These are phyloP conservation scores for Arrhamphus sclerolepis DNA, from an alignment of 2,797 vertebrate species.

Conservation along the genomic window DNA sequence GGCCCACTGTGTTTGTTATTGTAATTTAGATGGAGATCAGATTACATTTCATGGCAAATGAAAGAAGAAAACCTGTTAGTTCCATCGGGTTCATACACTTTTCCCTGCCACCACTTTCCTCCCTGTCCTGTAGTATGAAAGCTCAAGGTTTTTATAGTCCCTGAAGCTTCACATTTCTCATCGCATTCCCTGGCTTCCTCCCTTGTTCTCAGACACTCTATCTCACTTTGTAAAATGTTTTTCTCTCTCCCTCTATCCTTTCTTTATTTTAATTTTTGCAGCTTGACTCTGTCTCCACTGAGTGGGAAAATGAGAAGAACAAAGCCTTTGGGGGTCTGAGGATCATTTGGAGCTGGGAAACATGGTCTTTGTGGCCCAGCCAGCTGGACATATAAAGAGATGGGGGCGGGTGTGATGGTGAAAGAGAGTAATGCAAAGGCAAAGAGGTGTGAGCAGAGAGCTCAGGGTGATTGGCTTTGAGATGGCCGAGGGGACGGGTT, in stretches of 20 bases:
- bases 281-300: conserved; percentile 75
- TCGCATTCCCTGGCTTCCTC: conserved; percentile 16
- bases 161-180: conserved; percentile 37
- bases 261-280: conserved; percentile 68
- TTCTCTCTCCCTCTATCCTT: conserved; percentile 24
- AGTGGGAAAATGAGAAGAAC: conserved; percentile 90
- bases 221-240: conserved; percentile 36
- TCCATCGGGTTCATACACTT: no score
- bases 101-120: neutral
- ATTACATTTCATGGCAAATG: no score
- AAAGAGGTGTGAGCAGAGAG: conserved; percentile 72
- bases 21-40: no score
- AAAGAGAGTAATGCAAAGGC: conserved; percentile 63
- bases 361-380: conserved; percentile 82
- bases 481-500: conserved; percentile 51
- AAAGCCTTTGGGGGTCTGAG: conserved; percentile 82
- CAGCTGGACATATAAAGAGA: conserved; percentile 89
- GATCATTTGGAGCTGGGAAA: conserved; percentile 79
- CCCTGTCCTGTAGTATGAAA: conserved; percentile 2
- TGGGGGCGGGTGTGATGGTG: conserved; percentile 66
- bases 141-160: conserved; percentile 17
- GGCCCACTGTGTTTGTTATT: no score
- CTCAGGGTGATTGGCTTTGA: conserved; percentile 67
- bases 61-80: no score
- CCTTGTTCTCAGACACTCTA: conserved; percentile 34